These are phyloP conservation scores for Abramis brama DNA, from an alignment of 2,113 vertebrate genomes.

Conservation along the genomic window DNA sequence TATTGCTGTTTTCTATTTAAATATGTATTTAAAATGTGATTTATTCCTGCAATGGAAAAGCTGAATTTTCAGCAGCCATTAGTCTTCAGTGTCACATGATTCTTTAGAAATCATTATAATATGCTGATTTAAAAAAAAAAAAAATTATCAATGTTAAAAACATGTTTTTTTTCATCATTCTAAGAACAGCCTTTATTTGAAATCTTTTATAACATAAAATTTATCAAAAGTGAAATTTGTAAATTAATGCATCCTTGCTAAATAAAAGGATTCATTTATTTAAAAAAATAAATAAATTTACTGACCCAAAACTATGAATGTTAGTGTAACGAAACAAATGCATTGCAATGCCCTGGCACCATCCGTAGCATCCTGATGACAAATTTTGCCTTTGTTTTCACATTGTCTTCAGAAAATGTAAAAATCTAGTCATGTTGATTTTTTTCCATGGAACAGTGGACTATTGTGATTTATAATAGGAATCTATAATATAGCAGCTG, in stretches of 20 bases:
- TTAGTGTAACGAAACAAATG: background rate
- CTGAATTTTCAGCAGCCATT: background rate
- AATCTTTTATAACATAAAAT: too few species aligned
- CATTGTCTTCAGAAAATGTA: background rate
- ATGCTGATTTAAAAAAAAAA: background rate
- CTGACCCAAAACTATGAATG: background rate
- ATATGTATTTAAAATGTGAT: background rate
- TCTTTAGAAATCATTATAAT: background rate
- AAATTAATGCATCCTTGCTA: background rate
- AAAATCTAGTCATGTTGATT: constrained; percentile 1
- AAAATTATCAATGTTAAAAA: background rate
- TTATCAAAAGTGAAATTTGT: background rate
- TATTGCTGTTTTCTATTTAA: background rate
- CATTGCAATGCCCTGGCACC: background rate
- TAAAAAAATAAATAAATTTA: background rate
- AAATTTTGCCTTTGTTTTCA: background rate
- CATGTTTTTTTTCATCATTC: too few species aligned
- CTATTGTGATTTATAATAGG: background rate
- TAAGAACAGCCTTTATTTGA: too few species aligned
- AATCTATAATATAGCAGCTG: constrained; percentile 26
- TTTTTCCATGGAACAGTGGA: background rate
- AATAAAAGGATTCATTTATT: background rate
- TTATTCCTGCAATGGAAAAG: background rate
- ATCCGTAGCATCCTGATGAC: background rate
- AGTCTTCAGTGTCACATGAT: background rate